A percentile compares a stretch with the other conserved stretches of the same genome.
phyloP scores from a whole-genome alignment of 64 coral and sea anemone genomes.

The Astreopora myriophthalma region DNA sequence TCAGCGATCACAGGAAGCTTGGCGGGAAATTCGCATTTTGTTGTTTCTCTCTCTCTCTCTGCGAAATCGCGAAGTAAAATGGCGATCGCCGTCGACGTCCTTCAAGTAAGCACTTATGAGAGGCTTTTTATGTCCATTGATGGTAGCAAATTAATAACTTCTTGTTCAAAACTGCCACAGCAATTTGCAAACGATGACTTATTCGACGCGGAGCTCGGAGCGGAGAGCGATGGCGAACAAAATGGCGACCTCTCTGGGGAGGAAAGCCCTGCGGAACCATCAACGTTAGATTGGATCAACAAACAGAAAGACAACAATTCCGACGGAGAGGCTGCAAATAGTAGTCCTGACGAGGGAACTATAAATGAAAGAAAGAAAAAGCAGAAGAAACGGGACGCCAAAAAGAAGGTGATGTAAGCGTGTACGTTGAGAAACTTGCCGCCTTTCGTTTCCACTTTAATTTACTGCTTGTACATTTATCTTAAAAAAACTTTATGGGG shows the following conservation, averaged over 20 bases:
- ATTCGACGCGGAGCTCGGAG: slow-evolving; percentile 83
- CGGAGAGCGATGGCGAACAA: slow-evolving; percentile 28
- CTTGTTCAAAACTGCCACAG: background rate
- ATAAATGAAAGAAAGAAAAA: slow-evolving; percentile 1
- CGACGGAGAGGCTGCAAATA: background rate
- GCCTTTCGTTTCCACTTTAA: no score
- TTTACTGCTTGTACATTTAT: no score
- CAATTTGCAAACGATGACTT: slow-evolving; percentile 70
- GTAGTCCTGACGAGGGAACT: slow-evolving; percentile 41
- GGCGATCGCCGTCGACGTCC: slow-evolving; percentile 7
- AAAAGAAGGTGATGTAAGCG: background rate
- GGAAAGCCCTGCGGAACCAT: background rate
- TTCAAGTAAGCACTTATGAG: slow-evolving; percentile 8
- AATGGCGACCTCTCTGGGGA: slow-evolving; percentile 12
- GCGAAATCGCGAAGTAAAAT: background rate
- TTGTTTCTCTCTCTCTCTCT: background rate
- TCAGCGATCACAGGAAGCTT: background rate
- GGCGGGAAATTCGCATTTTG: slow-evolving; percentile 64
- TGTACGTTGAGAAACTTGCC: background rate
- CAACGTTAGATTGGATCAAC: background rate
- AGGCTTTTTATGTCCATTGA: background rate
- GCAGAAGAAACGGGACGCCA: slow-evolving; percentile 37
- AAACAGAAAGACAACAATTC: slow-evolving; percentile 9
- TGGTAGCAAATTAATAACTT: background rate
- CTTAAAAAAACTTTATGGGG: no score